A percentile compares a stretch with the other conserved stretches of the same genome.
These are phyloP conservation scores for Frieseomelitta varia DNA, from an alignment of 1,140 invertebrate genomes.

Conservation along the genomic window DNA sequence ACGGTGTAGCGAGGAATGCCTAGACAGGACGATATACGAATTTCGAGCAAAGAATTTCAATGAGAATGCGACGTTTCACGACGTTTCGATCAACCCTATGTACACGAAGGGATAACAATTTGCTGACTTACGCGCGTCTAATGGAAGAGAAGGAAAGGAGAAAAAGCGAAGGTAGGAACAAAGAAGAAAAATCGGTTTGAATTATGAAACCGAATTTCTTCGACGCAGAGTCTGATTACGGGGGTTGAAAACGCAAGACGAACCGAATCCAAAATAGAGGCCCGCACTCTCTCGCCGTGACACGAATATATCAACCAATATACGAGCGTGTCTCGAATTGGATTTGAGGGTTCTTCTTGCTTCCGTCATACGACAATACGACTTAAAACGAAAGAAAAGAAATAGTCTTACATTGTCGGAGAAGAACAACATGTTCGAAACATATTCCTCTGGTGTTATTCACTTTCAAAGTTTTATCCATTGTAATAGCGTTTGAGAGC, in stretches of 20 bases:
- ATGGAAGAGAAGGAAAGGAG: not conserved
- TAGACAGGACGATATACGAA: conserved; percentile 50
- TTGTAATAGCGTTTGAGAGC: not conserved
- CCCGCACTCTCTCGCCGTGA: conserved; percentile 70
- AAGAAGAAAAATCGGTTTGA: conserved; percentile 47
- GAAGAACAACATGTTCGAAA: not conserved
- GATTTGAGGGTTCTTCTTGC: conserved; percentile 55
- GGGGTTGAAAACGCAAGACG: conserved; percentile 60
- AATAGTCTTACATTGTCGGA: not conserved
- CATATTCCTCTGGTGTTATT: not conserved
- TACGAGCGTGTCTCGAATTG: conserved; percentile 76
- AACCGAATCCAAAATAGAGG: conserved; percentile 38
- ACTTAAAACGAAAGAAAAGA: conserved; percentile 10
- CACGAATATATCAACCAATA: conserved; percentile 75
- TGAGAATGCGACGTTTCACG: not conserved
- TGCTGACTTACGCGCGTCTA: conserved; percentile 55
- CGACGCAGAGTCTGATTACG: conserved; percentile 66
- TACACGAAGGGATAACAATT: conserved; percentile 65
- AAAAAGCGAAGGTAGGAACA: not conserved
- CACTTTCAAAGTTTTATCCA: not conserved
- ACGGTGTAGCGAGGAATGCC: not conserved
- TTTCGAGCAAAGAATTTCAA: conserved; percentile 31
- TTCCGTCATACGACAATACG: not conserved
- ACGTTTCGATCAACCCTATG: conserved; percentile 55
- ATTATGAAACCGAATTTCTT: conserved; percentile 78